Evolutionary conservation across 2,797 vertebrate species (phyloP).

Genomic region (Hyperoplus immaculatus): DNA sequence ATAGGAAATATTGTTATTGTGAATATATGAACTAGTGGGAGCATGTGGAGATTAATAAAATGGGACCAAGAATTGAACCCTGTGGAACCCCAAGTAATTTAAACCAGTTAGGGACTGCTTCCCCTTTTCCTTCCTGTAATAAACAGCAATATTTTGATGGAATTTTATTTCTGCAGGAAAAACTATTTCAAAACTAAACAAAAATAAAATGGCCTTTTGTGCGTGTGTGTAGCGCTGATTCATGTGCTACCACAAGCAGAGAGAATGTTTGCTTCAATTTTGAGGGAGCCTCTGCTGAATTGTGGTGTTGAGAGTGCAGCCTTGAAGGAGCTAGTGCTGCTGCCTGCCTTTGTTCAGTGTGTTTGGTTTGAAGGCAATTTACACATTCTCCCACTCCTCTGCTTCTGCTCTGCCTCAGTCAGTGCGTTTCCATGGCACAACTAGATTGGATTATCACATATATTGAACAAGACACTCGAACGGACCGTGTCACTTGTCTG

Average conservation of each 20-base stretch:
- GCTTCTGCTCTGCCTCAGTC: conserved; percentile 59
- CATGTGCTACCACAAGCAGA: conserved; percentile 47
- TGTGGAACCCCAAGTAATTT: background rate
- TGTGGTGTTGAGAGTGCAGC: conserved; percentile 54
- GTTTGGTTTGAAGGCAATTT: conserved; percentile 74
- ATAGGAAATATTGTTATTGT: background rate
- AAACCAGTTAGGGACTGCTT: background rate
- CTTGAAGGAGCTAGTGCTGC: conserved; percentile 60
- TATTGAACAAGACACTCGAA: too few relatives aligned
- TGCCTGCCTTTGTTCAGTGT: conserved; percentile 63
- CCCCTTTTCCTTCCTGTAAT: background rate
- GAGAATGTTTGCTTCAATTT: conserved; percentile 67
- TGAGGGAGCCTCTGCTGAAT: conserved; percentile 46
- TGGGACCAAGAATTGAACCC: background rate
- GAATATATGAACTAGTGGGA: background rate
- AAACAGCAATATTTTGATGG: background rate
- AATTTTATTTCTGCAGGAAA: conserved; percentile 26
- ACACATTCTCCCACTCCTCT: conserved; percentile 68
- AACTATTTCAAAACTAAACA: conserved; percentile 31
- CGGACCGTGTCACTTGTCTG: too few relatives aligned
- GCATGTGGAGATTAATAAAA: background rate
- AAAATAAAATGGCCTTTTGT: conserved; percentile 38
- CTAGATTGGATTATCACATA: too few relatives aligned
- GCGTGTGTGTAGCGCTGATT: conserved; percentile 48
- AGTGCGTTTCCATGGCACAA: too few relatives aligned